A percentile compares a stretch with the other conserved stretches of the same genome.
These are phyloP conservation scores for Ceyx erithaca DNA, from an alignment of 2,797 vertebrate species.

Conservation along the genomic window DNA sequence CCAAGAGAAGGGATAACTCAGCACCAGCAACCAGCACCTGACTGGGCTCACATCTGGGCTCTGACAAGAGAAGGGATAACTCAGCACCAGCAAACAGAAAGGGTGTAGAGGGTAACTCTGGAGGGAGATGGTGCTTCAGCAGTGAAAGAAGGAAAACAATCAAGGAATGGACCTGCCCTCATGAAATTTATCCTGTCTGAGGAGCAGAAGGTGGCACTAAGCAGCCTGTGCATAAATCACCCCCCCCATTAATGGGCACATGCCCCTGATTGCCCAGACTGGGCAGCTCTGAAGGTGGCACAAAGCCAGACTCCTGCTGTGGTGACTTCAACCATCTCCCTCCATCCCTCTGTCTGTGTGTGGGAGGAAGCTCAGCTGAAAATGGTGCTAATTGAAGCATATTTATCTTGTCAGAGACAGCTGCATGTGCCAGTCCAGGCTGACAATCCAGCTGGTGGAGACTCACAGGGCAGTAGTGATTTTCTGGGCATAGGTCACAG, in stretches of 20 bases:
- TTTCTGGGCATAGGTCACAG: slow-evolving; percentile 88
- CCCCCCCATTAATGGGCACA: background rate
- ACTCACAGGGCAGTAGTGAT: slow-evolving; percentile 92
- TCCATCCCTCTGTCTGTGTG: background rate
- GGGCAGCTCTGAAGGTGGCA: background rate
- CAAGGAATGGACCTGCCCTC: background rate
- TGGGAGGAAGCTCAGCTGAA: background rate
- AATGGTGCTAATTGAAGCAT: background rate
- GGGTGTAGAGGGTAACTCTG: background rate
- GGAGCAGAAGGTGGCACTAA: background rate
- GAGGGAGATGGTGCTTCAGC: background rate
- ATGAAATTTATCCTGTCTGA: background rate
- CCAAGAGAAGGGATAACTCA: background rate
- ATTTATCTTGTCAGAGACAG: background rate
- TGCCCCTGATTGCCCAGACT: background rate
- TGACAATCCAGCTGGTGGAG: background rate
- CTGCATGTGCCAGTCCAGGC: background rate
- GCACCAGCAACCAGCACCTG: slow-evolving; percentile 61
- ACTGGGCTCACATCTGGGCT: too few relatives aligned
- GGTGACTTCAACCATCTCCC: background rate
- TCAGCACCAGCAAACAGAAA: background rate
- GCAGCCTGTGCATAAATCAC: background rate
- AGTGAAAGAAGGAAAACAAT: background rate
- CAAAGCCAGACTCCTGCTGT: background rate
- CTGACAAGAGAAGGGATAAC: slow-evolving; percentile 50